Evolutionary conservation across 2,113 vertebrate genomes (phyloP), one percentile per base, ranked within the genome.

Genomic region (Periophthalmus modestus): DNA sequence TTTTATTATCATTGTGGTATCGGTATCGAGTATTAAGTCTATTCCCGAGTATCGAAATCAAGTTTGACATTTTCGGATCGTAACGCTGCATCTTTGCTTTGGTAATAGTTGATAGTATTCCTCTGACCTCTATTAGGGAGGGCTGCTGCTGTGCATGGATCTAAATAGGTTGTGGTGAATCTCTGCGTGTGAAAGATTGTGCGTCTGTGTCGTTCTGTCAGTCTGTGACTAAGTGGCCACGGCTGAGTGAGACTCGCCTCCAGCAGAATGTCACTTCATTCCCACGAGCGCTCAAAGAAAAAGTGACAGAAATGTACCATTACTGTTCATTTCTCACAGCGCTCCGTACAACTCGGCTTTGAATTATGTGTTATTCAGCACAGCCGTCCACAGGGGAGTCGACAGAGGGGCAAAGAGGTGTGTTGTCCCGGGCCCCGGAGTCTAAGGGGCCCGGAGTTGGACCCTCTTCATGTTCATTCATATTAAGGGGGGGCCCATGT

Each of bases 161-260:
- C 57, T 23, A 59, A 28, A 59, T 24, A 12, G 57, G 21, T 59
- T 28, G 14, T 34, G 18, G 59, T 18, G 59, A 62, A 16, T 62
- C 9, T 2, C 4, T n/a, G n/a, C 5, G 59, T 62, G 59, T 62
- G 59, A 62, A 62, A 16, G 1, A 34, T 62, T 33, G 59, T 62
- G 28, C 34, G 59, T 62, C 21, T 59, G 57, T 59, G 13, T 59
- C 21, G 21, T 13, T 14, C 11, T 28, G 59, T 33, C 59, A 62
- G 59, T 15, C 59, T 62, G 24, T 62, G 59, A 62, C 59, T 62
- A 62, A 62, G 5, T 33, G 59, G 59, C 59, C 59, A 62, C 18
- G 24, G 28, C 16, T 62, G 59, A 62, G 59, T 33, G 59, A 18
- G 24, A 62, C 28, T 34, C 28, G 59, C 59, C 28, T 33, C 24